Base-by-base conservation (phyloP, 2,113 vertebrate genomes). In the Leptobrachium leishanense region DNA sequence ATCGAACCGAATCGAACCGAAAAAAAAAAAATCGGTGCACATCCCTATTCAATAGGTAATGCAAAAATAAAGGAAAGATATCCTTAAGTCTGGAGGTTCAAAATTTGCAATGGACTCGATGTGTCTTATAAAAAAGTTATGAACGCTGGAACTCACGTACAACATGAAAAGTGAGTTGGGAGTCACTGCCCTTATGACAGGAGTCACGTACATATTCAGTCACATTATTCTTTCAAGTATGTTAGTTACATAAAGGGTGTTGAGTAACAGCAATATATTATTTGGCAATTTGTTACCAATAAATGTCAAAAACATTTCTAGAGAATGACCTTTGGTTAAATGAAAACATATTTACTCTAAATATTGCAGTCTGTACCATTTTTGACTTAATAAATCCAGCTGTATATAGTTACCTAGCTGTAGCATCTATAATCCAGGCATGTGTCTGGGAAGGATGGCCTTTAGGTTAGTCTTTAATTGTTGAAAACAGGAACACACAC, bases 321-420 rank as follows among this genome's bases (percentile, higher is more conserved):
- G 55, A 55, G 39, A 55, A 40, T 43, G 53, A 59, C 40, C 55
- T 62, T 70, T 68, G 15, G 40, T 69, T 39, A 77, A 69, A 62
- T 15, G 43, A 50, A 77, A 70, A 70, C 54, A 77, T n/a, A 71
- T 69, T 62, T 41, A 40, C 67, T 12, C 20, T 77, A 70, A 71
- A 59, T 46, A 71, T 54, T 70, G 54, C 54, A 57, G 8, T 20
- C 39, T 59, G 50, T 55, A 59, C 43, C 46, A 54, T 43, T 44
- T 66, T 6, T 68, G 70, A 53, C 50, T 55, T 54, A 43, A 42
- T 50, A 66, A 46, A 9, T n/a, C 54, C 70, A 74, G 10, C 69
- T 50, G 57, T 63, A 63, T 63, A 11, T 67, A 44, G 77, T 68
- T 72, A 20, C 39, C 65, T 31, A 3, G 57, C 40, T 15, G 31